Evolutionary conservation across 2,888 invertebrate species (phyloP), one percentile per base, ranked within the genome.

Genomic region (Papilio protenor): DNA sequence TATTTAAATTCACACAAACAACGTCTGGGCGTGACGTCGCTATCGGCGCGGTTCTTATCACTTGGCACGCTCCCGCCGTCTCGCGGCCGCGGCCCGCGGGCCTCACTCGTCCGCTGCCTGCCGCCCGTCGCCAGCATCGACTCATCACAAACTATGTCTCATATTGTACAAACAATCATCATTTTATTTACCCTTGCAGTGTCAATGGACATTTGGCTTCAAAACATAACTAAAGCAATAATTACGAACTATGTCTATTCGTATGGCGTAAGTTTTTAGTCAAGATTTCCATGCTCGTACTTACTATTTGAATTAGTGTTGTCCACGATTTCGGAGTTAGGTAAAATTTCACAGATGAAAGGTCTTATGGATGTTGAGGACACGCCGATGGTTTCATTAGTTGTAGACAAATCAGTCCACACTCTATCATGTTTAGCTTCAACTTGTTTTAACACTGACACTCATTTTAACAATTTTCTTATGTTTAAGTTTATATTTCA

Each of bases 1-100:
- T 94, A 94, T 94, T 94, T 93, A 94, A 94, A 94, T 94, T 94
- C 93, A 94, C 94, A 94, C 94, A 94, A 94, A 94, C 94, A 94
- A 92, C 94, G 94, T 94, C 94, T 94, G 94, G 94, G 94, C 91
- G 93, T 94, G 94, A 94, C 94, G 94, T 94, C 89, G 93, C 92
- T 94, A 94, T 94, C 94, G 94, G 93, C 92, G 92, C 94, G 92
- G 92, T 90, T 93, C 94, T 94, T 94, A 94, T 94, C 94, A 94
- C 94, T 94, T 94, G 94, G 94, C 94, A 94, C 92, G 94, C 91
- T 94, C 92, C 90, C 92, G 91, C 89, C 89, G 92, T 89, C 93
- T 92, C 93, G 92, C 92, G 92, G 91, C 83, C 80, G 80, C 81
- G 82, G 83, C 82, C 88, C 89, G 88, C 89, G 89, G 89, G 90